These are phyloP conservation scores for Cataglyphis cursor DNA, from an alignment of 2,888 invertebrate genomes.

Conservation along the genomic window DNA sequence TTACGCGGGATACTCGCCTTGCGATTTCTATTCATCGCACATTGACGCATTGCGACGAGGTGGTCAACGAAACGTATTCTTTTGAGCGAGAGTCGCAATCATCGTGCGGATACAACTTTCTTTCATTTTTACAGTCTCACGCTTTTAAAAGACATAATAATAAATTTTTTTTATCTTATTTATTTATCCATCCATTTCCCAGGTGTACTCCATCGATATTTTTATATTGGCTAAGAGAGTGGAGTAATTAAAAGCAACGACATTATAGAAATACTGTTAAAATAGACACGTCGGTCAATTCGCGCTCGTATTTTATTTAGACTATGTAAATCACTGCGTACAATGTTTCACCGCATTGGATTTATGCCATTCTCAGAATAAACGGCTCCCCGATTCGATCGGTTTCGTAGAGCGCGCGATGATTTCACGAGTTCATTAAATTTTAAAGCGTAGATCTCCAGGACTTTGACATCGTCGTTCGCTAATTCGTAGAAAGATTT, in stretches of 20 bases:
- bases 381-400: conserved; percentile 27
- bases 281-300: conserved; percentile 7
- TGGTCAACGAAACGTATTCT: not conserved
- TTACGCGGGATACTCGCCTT: conserved; percentile 28
- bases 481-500: not conserved
- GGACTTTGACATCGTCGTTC: not conserved
- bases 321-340: not conserved
- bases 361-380: conserved; percentile 46
- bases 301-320: conserved; percentile 1
- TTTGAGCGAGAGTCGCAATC: not conserved
- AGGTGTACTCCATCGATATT: not conserved
- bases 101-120: not conserved
- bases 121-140: not conserved
- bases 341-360: conserved; percentile 21
- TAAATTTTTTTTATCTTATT: not conserved
- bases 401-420: not conserved
- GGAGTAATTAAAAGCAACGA: not conserved
- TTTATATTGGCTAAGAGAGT: not conserved
- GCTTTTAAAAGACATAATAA: not conserved
- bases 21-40: conserved; percentile 39
- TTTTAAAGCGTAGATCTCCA: conserved; percentile 14
- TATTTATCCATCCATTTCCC: not conserved
- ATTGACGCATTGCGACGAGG: not conserved
- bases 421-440: conserved; percentile 35
- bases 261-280: not conserved